These are phyloP conservation scores for Sylvietta virens DNA, from an alignment of 2,113 vertebrate species.

Conservation along the genomic window DNA sequence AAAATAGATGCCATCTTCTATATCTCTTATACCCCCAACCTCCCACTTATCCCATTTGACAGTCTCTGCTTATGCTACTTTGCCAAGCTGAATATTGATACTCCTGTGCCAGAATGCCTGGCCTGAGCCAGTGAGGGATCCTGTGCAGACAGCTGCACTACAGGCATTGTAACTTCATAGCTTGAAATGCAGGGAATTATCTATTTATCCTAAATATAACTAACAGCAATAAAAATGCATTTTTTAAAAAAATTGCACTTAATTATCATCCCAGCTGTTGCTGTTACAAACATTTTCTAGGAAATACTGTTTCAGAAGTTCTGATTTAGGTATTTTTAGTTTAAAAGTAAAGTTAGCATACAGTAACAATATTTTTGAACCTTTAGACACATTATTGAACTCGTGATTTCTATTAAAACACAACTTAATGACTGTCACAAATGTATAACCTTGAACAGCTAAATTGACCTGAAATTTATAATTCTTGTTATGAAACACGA, in stretches of 20 bases:
- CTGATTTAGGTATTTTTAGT: background rate
- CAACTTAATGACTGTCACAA: background rate
- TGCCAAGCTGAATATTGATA: background rate
- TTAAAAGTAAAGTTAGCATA: background rate
- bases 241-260: background rate
- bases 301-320: background rate
- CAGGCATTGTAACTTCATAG: background rate
- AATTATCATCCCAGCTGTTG: background rate
- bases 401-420: background rate
- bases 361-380: background rate
- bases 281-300: background rate
- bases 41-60: background rate
- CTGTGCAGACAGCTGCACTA: background rate
- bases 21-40: background rate
- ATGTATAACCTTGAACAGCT: background rate
- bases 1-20: background rate
- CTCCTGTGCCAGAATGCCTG: background rate
- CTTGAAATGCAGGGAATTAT: background rate
- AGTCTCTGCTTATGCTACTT: background rate
- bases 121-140: background rate
- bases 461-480: background rate
- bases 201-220: slow-evolving; percentile 44
- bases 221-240: background rate
- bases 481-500: background rate
- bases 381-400: background rate